These are phyloP conservation scores for Halichondria panicea DNA, from an alignment of 37 sponge, comb jelly and placozoan species.

Conservation along the genomic window DNA sequence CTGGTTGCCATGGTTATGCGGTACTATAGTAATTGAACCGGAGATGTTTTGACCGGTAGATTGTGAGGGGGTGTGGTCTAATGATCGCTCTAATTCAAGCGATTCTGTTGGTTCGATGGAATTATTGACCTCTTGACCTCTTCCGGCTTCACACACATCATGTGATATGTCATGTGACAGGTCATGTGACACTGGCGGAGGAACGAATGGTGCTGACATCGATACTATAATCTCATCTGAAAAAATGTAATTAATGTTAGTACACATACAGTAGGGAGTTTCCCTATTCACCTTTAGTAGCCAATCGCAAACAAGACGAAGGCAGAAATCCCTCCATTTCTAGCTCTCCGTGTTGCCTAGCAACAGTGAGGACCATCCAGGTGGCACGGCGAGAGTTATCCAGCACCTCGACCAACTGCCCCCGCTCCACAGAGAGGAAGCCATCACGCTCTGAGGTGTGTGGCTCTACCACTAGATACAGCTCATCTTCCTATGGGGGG, in stretches of 20 bases:
- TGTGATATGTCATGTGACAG: not conserved
- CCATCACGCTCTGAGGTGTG: conserved; percentile 20
- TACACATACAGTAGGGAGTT: not conserved
- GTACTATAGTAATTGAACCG: not conserved
- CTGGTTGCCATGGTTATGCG: not conserved
- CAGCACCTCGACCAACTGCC: conserved; percentile 81
- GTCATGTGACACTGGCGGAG: not conserved
- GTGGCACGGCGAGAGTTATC: conserved; percentile 37
- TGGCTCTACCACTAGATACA: conserved; percentile 27
- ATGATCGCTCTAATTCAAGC: too few relatives aligned
- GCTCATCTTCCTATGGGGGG: not conserved
- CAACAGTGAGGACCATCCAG: conserved; percentile 76
- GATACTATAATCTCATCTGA: not conserved
- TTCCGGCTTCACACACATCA: conserved; percentile 21
- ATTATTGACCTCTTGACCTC: conserved; percentile 21
- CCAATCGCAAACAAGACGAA: conserved; percentile 18
- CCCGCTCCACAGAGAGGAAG: conserved; percentile 48
- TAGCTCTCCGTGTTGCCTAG: conserved; percentile 20
- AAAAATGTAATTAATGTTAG: not conserved
- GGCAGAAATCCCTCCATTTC: conserved; percentile 69
- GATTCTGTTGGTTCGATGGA: not conserved
- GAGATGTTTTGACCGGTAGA: not conserved
- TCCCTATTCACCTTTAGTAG: conserved; percentile 20
- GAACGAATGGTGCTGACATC: not conserved
- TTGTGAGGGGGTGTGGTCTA: too few relatives aligned